These are phyloP conservation scores for Misgurnus mizolepis DNA, from an alignment of 2,113 vertebrate genomes.

Conservation along the genomic window DNA sequence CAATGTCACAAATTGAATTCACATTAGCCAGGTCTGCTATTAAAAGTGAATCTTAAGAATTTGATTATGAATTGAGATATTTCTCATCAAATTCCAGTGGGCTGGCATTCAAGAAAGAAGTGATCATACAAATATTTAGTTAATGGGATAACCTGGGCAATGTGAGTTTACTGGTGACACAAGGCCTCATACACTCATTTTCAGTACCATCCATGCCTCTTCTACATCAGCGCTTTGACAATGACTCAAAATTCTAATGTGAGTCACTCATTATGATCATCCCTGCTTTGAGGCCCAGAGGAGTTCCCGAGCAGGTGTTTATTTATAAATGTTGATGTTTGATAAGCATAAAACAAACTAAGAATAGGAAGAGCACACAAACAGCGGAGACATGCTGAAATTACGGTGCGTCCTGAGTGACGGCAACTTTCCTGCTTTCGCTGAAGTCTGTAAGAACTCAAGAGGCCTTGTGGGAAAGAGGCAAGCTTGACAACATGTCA, in stretches of 20 bases:
- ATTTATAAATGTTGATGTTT: conserved; percentile 69
- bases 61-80: too few relatives aligned
- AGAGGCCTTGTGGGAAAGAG: conserved; percentile 73
- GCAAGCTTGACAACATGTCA: conserved; percentile 79
- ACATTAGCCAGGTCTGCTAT: too few relatives aligned
- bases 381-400: conserved; percentile 73
- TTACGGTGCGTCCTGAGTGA: conserved; percentile 68
- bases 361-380: conserved; percentile 75
- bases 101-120: neutral
- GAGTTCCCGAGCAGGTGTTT: conserved; percentile 72
- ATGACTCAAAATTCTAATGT: conserved; percentile 43
- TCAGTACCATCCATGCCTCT: conserved; percentile 19
- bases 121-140: conserved; percentile 1
- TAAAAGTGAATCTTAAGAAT: too few relatives aligned
- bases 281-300: conserved; percentile 60
- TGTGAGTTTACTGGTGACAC: neutral
- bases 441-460: conserved; percentile 72
- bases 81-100: too few relatives aligned
- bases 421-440: conserved; percentile 68
- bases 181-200: neutral
- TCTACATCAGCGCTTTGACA: conserved; percentile 8
- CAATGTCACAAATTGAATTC: too few relatives aligned
- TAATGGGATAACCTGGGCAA: conserved; percentile 17
- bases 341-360: conserved; percentile 64
- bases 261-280: conserved; percentile 47